phyloP scores from a whole-genome alignment of 2,888 invertebrate genomes.

The Neoascia interrupta region DNA sequence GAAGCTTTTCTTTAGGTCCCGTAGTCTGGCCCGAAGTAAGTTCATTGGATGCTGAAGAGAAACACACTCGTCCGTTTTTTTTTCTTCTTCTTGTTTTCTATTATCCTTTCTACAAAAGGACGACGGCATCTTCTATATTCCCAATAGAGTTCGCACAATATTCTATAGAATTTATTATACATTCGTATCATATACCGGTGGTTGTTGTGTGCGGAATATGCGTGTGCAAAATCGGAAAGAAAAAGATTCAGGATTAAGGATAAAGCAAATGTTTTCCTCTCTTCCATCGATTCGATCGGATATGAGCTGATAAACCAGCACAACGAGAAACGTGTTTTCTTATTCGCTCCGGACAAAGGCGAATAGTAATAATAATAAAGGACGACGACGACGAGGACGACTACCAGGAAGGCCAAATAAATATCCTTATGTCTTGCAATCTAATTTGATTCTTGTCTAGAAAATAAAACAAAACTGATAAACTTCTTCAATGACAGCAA shows the following conservation, averaged over 20 bases:
- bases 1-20: slow-evolving; percentile 46
- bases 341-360: slow-evolving; percentile 11
- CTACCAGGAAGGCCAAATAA: slow-evolving; percentile 1
- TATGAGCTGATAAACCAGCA: slow-evolving; percentile 46
- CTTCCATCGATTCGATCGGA: slow-evolving; percentile 35
- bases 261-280: slow-evolving; percentile 38
- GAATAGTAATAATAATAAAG: slow-evolving; percentile 27
- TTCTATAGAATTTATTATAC: slow-evolving; percentile 11
- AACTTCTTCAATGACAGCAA: too few species aligned
- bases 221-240: slow-evolving; percentile 49
- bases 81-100: too few species aligned
- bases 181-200: slow-evolving; percentile 2
- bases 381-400: too few species aligned
- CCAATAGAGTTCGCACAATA: too few species aligned
- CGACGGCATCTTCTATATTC: not conserved
- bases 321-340: slow-evolving; percentile 3
- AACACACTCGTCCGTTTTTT: slow-evolving; percentile 20
- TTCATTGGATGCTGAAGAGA: slow-evolving; percentile 47
- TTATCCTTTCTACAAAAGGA: slow-evolving; percentile 1
- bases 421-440: slow-evolving; percentile 6
- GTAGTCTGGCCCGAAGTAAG: slow-evolving; percentile 34
- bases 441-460: slow-evolving; percentile 17
- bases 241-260: slow-evolving; percentile 45
- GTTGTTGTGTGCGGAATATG: slow-evolving; percentile 17
- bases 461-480: too few species aligned